phyloP scores from a whole-genome alignment of 2,797 vertebrate species.

The Gymnopithys bicolor region DNA sequence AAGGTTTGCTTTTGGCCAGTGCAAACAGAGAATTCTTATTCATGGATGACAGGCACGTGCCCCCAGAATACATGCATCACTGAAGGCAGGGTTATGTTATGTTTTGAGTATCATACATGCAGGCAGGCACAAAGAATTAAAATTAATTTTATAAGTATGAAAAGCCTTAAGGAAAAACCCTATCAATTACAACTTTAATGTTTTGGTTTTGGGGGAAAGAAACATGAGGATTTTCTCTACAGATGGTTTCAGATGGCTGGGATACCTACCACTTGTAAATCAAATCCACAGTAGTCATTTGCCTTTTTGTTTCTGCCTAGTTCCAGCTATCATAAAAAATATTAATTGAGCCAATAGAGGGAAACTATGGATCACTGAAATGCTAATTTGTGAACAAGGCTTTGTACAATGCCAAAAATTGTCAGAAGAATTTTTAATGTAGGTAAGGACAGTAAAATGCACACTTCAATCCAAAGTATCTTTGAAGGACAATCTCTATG shows the following conservation, averaged over 20 bases:
- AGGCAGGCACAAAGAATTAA: conserved; percentile 29
- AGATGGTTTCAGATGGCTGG: not conserved
- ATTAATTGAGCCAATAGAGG: not conserved
- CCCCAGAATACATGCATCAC: not conserved
- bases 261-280: not conserved
- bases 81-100: conserved; percentile 9
- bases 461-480: not conserved
- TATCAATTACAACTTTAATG: not conserved
- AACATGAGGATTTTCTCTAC: not conserved
- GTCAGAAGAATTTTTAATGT: not conserved
- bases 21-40: not conserved
- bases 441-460: not conserved
- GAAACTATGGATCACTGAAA: not conserved
- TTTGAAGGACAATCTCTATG: not conserved
- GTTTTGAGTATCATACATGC: conserved; percentile 2
- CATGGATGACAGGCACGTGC: not conserved
- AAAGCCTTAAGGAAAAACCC: not conserved
- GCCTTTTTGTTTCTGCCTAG: not conserved
- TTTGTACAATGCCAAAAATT: not conserved
- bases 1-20: not conserved
- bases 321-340: not conserved
- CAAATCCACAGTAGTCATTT: not conserved
- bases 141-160: not conserved
- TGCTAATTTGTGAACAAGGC: not conserved
- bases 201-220: not conserved